phyloP scores from a whole-genome alignment of 2,888 invertebrate species.

The Gryllus longicercus region DNA sequence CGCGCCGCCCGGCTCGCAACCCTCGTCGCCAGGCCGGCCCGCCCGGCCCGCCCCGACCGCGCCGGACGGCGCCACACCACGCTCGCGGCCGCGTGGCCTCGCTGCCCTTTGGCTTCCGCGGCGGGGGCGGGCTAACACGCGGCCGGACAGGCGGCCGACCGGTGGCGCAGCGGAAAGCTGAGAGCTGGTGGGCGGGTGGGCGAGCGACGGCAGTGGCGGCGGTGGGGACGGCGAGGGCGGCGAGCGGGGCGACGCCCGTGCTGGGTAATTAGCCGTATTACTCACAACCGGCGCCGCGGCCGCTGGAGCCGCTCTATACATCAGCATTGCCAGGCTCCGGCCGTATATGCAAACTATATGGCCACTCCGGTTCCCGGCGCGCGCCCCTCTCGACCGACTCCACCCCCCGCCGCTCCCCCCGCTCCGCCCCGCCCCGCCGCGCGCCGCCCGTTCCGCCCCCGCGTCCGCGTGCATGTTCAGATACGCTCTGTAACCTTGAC shows the following conservation, averaged over 20 bases:
- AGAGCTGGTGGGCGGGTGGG: background rate
- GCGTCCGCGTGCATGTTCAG: background rate
- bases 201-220: background rate
- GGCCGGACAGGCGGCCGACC: background rate
- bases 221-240: background rate
- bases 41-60: too few species aligned
- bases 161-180: background rate
- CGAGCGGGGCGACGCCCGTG: background rate
- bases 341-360: conserved; percentile 9
- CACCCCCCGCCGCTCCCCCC: background rate
- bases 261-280: background rate
- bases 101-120: background rate
- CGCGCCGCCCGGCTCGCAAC: too few species aligned
- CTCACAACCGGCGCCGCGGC: background rate
- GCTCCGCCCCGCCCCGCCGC: background rate
- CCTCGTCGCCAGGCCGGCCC: too few species aligned
- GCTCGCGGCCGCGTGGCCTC: background rate
- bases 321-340: background rate
- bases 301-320: background rate
- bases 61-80: too few species aligned
- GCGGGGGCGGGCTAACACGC: background rate
- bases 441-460: background rate
- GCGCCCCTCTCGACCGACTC: background rate
- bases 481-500: background rate
- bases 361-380: background rate